A percentile compares a stretch with the other conserved stretches of the same genome.
Conservation (phyloP, 2,113 vertebrate species). For the Plecturocebus donacophilus region DNA sequence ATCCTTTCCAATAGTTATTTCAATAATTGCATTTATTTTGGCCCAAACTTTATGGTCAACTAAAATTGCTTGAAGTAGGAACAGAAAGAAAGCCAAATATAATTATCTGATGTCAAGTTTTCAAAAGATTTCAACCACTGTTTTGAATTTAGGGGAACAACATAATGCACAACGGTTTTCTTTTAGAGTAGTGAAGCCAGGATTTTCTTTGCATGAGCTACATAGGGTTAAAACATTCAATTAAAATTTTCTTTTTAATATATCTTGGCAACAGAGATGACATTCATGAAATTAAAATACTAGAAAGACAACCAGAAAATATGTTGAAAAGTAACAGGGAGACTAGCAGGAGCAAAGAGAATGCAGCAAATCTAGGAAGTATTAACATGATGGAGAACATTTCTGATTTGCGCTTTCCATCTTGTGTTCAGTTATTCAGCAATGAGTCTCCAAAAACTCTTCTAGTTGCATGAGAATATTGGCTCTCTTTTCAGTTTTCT, state of each 20-base stretch:
- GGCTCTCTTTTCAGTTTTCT: neutral
- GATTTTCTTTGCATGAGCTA: neutral
- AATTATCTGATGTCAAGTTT: conserved; percentile 73
- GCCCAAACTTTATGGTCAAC: conserved; percentile 47
- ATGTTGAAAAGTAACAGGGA: neutral
- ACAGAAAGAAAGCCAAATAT: conserved; percentile 63
- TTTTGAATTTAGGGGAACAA: neutral
- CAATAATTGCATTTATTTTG: conserved; percentile 61
- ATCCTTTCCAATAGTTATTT: conserved; percentile 56
- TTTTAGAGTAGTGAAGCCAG: neutral
- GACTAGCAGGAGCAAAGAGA: neutral
- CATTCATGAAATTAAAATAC: conserved; percentile 22
- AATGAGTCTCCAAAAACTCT: neutral
- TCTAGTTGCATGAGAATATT: neutral
- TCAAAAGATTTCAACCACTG: conserved; percentile 26
- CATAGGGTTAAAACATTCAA: neutral
- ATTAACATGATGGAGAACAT: neutral
- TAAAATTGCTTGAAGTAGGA: conserved; percentile 64
- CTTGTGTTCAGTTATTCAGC: neutral
- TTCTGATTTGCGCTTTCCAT: neutral
- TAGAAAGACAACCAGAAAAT: neutral
- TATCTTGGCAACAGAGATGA: neutral
- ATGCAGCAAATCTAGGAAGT: neutral
- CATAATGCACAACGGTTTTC: conserved; percentile 42
- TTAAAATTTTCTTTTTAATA: conserved; percentile 32